phyloP scores from a whole-genome alignment of 2,113 vertebrate genomes.

The Phrynosoma platyrhinos region DNA sequence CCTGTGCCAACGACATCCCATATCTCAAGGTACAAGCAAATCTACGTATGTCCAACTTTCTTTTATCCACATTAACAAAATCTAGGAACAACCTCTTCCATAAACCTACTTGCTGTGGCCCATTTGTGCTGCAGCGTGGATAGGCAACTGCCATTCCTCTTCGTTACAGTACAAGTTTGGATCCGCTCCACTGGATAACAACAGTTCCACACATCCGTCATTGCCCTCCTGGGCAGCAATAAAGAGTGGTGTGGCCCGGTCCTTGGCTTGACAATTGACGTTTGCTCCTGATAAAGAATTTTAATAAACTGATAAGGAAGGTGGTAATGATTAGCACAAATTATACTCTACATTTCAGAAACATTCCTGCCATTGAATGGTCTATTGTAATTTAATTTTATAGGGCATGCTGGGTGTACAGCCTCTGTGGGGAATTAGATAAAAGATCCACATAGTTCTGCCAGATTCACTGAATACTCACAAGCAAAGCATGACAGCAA shows the following conservation, averaged over 20 bases:
- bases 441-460: neutral
- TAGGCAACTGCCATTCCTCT: slow-evolving; percentile 89
- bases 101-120: slow-evolving; percentile 84
- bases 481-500: neutral
- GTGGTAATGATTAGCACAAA: neutral
- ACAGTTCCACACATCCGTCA: slow-evolving; percentile 80
- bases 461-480: neutral
- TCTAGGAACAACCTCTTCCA: slow-evolving; percentile 12
- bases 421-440: too few species aligned
- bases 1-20: neutral
- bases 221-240: slow-evolving; percentile 97
- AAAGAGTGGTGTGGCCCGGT: slow-evolving; percentile 91
- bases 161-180: slow-evolving; percentile 87
- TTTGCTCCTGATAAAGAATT: slow-evolving; percentile 82
- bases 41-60: neutral
- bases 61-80: neutral
- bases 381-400: neutral
- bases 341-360: neutral
- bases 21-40: neutral
- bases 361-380: neutral
- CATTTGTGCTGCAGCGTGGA: slow-evolving; percentile 92
- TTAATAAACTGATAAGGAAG: neutral
- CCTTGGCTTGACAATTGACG: slow-evolving; percentile 87
- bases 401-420: too few species aligned
- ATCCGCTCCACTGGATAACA: slow-evolving; percentile 85